Percentiles rank a stretch among this genome's conserved stretches.
phyloP scores from a whole-genome alignment of 2,113 vertebrate genomes.

The Butorides virescens region DNA sequence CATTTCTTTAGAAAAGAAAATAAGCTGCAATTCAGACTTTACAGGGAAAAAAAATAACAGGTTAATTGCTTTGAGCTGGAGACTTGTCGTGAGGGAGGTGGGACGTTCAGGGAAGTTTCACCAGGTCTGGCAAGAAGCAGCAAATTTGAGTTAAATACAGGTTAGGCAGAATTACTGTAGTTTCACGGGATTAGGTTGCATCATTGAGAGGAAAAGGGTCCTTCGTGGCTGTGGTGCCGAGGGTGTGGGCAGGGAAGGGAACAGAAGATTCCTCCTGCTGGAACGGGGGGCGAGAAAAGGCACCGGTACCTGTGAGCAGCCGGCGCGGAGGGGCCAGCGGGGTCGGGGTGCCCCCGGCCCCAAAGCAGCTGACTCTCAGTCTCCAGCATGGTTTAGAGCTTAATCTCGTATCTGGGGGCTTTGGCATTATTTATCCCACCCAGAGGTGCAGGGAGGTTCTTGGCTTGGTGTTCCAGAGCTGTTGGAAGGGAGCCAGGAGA shows the following conservation, averaged over 20 bases:
- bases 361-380: rapidly evolving
- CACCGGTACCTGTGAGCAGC: neutral
- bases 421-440: neutral
- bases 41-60: neutral
- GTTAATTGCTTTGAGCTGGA: slow-evolving; percentile 9
- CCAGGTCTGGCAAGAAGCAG: neutral
- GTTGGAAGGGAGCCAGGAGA: rapidly evolving
- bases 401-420: neutral
- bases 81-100: neutral
- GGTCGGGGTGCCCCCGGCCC: neutral
- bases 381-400: rapidly evolving
- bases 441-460: rapidly evolving
- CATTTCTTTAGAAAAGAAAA: slow-evolving; percentile 26
- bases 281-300: neutral
- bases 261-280: neutral
- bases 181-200: neutral
- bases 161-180: neutral
- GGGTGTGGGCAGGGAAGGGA: neutral
- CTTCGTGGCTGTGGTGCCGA: neutral
- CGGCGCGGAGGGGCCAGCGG: neutral
- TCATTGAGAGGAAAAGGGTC: neutral
- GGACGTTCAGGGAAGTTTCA: neutral
- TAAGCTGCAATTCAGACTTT: neutral
- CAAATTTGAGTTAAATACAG: neutral
- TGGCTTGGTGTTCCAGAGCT: rapidly evolving